These are phyloP conservation scores for Cryptocephalus primarius DNA, from an alignment of 2,888 invertebrate species.

Conservation along the genomic window DNA sequence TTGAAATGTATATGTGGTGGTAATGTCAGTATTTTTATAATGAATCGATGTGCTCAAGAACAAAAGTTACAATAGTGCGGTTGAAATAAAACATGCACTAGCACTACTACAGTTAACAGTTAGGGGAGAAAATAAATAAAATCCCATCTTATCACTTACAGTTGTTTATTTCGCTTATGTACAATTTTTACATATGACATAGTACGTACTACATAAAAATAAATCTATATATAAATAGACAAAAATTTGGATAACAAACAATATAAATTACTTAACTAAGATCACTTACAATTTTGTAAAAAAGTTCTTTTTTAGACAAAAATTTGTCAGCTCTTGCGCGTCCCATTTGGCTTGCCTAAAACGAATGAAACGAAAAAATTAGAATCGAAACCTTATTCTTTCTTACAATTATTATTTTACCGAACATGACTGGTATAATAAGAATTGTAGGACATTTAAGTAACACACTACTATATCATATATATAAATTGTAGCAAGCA, in stretches of 20 bases:
- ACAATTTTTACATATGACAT: conserved; percentile 26
- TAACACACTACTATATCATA: conserved; percentile 6
- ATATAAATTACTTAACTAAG: conserved; percentile 26
- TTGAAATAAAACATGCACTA: too few species aligned
- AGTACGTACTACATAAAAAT: conserved; percentile 24
- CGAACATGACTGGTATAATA: too few species aligned
- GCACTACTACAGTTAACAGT: too few species aligned
- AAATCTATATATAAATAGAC: conserved; percentile 25
- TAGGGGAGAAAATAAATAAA: conserved; percentile 1
- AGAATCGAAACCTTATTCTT: conserved; percentile 1
- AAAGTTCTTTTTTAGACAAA: conserved; percentile 10
- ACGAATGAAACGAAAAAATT: conserved; percentile 19
- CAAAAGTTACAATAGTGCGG: too few species aligned
- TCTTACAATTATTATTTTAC: neutral
- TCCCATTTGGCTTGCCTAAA: conserved; percentile 28
- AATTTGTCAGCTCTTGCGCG: conserved; percentile 26
- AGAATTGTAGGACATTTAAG: too few species aligned
- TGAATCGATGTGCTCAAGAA: too few species aligned
- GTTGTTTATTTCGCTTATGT: conserved; percentile 19
- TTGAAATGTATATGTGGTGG: too few species aligned
- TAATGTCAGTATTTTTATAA: too few species aligned
- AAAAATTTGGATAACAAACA: conserved; percentile 23
- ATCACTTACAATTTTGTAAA: conserved; percentile 23
- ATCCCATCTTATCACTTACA: conserved; percentile 4
- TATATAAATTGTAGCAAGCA: conserved; percentile 8